phyloP scores from a whole-genome alignment of 2,113 vertebrate genomes.

The Electrona antarctica region DNA sequence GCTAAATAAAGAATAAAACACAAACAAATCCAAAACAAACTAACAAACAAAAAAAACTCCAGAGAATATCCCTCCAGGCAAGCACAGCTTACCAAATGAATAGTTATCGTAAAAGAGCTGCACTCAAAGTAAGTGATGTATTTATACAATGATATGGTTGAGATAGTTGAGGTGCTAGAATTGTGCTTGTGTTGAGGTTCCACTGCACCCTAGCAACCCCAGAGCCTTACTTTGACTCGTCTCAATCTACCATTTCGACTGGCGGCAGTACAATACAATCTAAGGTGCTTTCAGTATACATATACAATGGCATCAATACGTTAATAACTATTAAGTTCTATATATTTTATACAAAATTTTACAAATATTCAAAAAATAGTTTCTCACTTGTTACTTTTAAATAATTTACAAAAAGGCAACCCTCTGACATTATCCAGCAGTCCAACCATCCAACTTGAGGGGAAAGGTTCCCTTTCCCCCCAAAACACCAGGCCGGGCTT shows the following conservation, averaged over 20 bases:
- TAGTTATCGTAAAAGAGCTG: conserved; percentile 1
- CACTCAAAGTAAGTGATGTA: conserved; percentile 1
- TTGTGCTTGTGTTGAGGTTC: conserved; percentile 84
- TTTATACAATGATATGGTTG: conserved; percentile 5
- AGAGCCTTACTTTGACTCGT: conserved; percentile 68
- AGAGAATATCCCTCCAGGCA: conserved; percentile 4
- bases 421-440: conserved; percentile 64
- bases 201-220: conserved; percentile 83
- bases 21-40: conserved; percentile 23
- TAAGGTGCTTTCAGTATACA: conserved; percentile 74
- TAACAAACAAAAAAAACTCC: conserved; percentile 1
- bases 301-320: conserved; percentile 67
- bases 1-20: conserved; percentile 15
- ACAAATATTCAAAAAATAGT: conserved; percentile 81
- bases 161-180: conserved; percentile 76
- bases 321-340: conserved; percentile 64
- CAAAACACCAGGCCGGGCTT: conserved; percentile 65
- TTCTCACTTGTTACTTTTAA: conserved; percentile 54
- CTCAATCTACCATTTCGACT: conserved; percentile 80
- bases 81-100: neutral
- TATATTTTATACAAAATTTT: conserved; percentile 79
- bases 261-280: conserved; percentile 56
- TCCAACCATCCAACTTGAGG: conserved; percentile 83
- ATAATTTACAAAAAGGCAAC: conserved; percentile 79
- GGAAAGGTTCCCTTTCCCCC: conserved; percentile 86